Conservation (phyloP, 2,797 vertebrate genomes). For the Lepilemur septentrionalis region DNA sequence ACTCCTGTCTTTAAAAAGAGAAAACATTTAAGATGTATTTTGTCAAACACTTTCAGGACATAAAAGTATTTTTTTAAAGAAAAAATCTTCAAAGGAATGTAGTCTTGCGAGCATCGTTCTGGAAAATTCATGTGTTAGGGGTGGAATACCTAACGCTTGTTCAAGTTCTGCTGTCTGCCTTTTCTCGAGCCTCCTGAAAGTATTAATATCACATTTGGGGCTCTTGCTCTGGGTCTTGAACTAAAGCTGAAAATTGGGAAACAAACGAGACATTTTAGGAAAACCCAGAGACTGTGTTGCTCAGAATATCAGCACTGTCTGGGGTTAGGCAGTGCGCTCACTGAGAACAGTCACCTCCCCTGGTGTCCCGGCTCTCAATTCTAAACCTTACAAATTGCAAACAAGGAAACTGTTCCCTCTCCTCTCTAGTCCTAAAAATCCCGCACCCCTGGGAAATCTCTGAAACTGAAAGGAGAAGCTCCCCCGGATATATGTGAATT, state of each 20-base stretch:
- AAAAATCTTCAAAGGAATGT: background rate
- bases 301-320: background rate
- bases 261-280: background rate
- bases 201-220: too few species aligned
- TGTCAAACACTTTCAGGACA: background rate
- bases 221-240: background rate
- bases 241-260: background rate
- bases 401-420: background rate
- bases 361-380: background rate
- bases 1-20: background rate
- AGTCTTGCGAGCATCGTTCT: background rate
- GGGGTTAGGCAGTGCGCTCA: background rate
- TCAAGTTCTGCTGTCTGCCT: background rate
- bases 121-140: fast-evolving
- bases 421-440: background rate
- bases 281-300: background rate
- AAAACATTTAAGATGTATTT: background rate
- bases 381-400: background rate
- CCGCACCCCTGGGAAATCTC: fast-evolving
- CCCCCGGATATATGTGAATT: background rate
- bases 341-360: too few species aligned
- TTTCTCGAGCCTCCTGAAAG: background rate
- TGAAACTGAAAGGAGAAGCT: background rate
- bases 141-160: background rate
- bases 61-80: background rate